These are phyloP conservation scores for Branchinecta lynchi DNA, from an alignment of 1,140 invertebrate species.

Conservation along the genomic window DNA sequence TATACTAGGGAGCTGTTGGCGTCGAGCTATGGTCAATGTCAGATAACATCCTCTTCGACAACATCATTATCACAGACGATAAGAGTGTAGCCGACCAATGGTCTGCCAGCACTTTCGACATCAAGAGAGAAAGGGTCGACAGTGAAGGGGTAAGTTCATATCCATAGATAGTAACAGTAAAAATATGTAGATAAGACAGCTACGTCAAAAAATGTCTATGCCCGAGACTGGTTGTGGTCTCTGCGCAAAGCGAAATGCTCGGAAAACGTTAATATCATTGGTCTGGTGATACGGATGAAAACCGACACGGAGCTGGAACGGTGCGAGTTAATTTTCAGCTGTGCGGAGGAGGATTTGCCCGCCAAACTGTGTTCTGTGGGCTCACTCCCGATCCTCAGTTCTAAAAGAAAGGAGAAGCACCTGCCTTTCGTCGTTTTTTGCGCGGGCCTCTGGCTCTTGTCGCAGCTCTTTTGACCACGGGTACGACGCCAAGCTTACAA, in stretches of 20 bases:
- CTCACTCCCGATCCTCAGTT: no score
- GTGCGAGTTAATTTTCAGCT: no score
- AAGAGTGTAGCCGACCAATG: slow-evolving; percentile 57
- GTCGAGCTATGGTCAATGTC: slow-evolving; percentile 98
- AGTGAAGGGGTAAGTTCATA: slow-evolving; percentile 52
- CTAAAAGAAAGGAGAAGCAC: no score
- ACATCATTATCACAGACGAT: slow-evolving; percentile 80
- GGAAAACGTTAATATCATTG: no score
- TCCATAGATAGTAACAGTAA: background rate
- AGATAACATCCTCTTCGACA: slow-evolving; percentile 83
- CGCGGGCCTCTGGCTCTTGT: no score
- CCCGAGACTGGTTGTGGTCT: background rate
- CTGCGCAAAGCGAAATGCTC: background rate
- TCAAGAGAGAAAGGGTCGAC: slow-evolving; percentile 64
- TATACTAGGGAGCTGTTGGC: slow-evolving; percentile 61
- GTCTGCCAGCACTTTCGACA: slow-evolving; percentile 64
- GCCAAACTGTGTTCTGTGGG: no score
- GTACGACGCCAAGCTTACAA: no score
- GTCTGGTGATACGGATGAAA: no score
- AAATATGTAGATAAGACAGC: slow-evolving; percentile 13
- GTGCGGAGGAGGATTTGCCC: no score
- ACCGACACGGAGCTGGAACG: no score
- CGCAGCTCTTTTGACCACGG: no score
- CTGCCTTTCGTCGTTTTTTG: no score
- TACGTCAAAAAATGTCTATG: background rate